Evolutionary conservation across 2,797 vertebrate genomes (phyloP).

Genomic region (Hydrolagus colliei): DNA sequence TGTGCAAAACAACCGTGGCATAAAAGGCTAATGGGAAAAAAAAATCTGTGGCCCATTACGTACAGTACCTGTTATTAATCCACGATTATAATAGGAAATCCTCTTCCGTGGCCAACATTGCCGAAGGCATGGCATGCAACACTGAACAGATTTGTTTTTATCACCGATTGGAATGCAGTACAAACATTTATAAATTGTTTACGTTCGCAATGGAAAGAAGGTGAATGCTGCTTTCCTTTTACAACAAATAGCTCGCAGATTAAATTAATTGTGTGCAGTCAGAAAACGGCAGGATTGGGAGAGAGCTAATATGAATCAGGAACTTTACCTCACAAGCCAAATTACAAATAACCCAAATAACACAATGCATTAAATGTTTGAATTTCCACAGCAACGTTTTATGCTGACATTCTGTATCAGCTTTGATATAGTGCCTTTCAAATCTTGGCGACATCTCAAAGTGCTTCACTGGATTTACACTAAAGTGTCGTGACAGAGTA

Average conservation of each 20-base stretch:
- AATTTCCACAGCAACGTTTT: neutral
- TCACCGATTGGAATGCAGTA: too few species aligned
- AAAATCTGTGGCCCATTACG: too few species aligned
- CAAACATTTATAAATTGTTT: neutral
- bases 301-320: neutral
- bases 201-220: neutral
- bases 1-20: too few species aligned
- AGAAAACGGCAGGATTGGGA: neutral
- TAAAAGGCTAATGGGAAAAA: too few species aligned
- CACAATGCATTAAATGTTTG: neutral
- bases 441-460: too few species aligned
- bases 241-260: neutral
- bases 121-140: too few species aligned
- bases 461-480: too few species aligned
- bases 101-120: too few species aligned
- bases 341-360: neutral
- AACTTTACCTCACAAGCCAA: neutral
- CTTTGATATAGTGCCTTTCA: neutral
- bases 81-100: too few species aligned
- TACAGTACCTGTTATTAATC: too few species aligned
- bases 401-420: neutral
- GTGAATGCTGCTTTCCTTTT: neutral
- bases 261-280: constrained; percentile 1
- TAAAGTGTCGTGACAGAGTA: too few species aligned
- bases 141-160: too few species aligned